These are phyloP conservation scores for Microcebus ravelobensis DNA, from an alignment of 2,113 vertebrate species.

Conservation along the genomic window DNA sequence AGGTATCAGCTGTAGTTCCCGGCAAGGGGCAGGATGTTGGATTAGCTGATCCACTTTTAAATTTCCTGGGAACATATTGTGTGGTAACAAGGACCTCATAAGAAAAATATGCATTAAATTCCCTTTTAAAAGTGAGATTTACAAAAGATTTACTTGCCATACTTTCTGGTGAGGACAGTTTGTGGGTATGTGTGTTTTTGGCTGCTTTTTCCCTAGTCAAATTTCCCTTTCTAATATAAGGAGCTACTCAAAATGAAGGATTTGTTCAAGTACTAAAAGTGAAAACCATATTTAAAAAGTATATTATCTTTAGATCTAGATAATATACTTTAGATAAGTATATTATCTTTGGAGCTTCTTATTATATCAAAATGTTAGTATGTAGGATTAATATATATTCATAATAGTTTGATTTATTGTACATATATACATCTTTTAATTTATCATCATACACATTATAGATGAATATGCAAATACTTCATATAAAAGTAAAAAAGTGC, in stretches of 20 bases:
- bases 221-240: background rate
- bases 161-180: background rate
- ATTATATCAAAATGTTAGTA: background rate
- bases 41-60: slow-evolving; percentile 5
- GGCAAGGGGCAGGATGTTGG: slow-evolving; percentile 54
- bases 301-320: background rate
- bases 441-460: background rate
- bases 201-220: background rate
- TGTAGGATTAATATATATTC: too few relatives aligned
- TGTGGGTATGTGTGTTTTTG: background rate
- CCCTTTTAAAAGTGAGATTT: slow-evolving; percentile 22
- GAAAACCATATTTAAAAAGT: background rate
- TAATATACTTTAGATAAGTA: too few relatives aligned
- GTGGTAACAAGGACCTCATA: background rate
- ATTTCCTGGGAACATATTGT: slow-evolving; percentile 65
- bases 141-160: background rate
- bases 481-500: background rate
- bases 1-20: background rate
- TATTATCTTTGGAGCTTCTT: background rate
- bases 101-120: background rate
- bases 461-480: background rate
- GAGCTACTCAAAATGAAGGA: background rate
- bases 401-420: background rate
- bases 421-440: background rate
- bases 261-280: slow-evolving; percentile 28